Evolutionary conservation across 2,113 vertebrate species (phyloP), one percentile per base, ranked within the genome.

Genomic region (Aplodontia rufa): DNA sequence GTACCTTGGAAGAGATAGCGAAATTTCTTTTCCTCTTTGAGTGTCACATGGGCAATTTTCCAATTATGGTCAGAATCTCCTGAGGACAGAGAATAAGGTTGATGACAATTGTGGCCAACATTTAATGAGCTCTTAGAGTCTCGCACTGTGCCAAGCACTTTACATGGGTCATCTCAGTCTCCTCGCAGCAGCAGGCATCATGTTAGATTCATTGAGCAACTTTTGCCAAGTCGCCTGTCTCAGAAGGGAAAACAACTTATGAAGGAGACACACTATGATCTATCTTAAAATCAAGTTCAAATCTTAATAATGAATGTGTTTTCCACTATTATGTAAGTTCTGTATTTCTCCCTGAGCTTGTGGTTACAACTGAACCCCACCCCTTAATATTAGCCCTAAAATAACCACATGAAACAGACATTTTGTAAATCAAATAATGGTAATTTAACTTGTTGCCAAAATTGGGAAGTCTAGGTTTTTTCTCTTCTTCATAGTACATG

Each of bases 1-100:
- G 98, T 91, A 3, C 98, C 99, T 96, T 99, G 99, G 97, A 99
- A 99, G 58, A 98, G 78, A 75, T 99, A 99, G 71, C 99, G 99
- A 96, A 99, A 99, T 89, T 99, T 99, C 90, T 93, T 98, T 32
- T 98, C 98, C 7, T 98, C 98, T 0, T 97, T 97, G 94, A 99
- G 95, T 7, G 98, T 98, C 42, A 99, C 98, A 0, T 99, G 99
- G 55, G 98, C 99, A 55, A 99, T 99, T 97, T 99, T 99, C 99
- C 99, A 99, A 1, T 93, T 93, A 24, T 98, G 92, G 92, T 99
- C 98, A 1, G 30, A 72, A 87, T 99, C 98, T 42, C 98, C 99
- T 99, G 93, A 60, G 45, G 78, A 75, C n/a, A 96, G 87, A 95
- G 9, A 91, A 96, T n/a, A 96, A 90, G 10, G 13, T 24, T 42